Evolutionary conservation across 2,113 vertebrate species (phyloP).

Genomic region (human (Homo sapiens)): GRCh38 chr1:107443501-107444000

Average conservation of each 20-base stretch:
- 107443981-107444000: slow-evolving; percentile 46
- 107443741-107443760: not conserved
- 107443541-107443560: slow-evolving; percentile 62
- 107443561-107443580: slow-evolving; percentile 2
- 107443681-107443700: not conserved
- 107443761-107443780: not conserved
- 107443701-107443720: not conserved
- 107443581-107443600: slow-evolving; percentile 38
- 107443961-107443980: slow-evolving; percentile 41
- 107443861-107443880: not conserved
- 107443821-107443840: not conserved
- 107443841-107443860: not conserved
- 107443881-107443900: not conserved
- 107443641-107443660: not conserved
- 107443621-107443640: not conserved
- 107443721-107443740: not conserved
- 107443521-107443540: slow-evolving; percentile 52
- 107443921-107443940: not conserved
- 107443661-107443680: not conserved
- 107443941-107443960: slow-evolving; percentile 30
- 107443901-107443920: not conserved
- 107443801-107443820: slow-evolving; percentile 40
- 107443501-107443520: slow-evolving; percentile 51
- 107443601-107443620: slow-evolving; percentile 34
- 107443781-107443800: not conserved